A percentile compares a stretch with the other conserved stretches of the same genome.
Evolutionary conservation across 2,888 invertebrate genomes (phyloP).

Genomic region (Spilarctia lutea): DNA sequence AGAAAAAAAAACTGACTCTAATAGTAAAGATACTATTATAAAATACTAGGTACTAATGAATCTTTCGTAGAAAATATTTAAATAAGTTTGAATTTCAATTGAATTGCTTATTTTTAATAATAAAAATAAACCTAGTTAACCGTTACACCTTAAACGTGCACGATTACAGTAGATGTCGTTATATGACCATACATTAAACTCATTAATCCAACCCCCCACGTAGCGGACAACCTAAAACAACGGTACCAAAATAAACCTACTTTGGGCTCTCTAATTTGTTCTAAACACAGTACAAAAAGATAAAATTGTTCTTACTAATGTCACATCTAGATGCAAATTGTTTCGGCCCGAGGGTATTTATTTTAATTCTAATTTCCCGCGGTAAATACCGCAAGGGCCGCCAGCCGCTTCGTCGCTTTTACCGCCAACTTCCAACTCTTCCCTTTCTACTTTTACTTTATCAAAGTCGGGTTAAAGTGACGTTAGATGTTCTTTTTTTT

Average conservation of each 20-base stretch:
- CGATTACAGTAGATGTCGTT: constrained; percentile 7
- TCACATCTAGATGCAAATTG: constrained; percentile 86
- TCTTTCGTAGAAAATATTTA: neutral
- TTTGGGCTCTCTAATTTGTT: constrained; percentile 54
- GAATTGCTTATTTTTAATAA: neutral
- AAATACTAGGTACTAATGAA: neutral
- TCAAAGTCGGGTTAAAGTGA: constrained; percentile 51
- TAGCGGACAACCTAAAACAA: constrained; percentile 42
- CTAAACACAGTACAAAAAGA: constrained; percentile 64
- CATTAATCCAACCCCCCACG: constrained; percentile 40
- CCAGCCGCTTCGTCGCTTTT: constrained; percentile 54
- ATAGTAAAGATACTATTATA: too few species aligned
- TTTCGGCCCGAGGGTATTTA: constrained; percentile 78
- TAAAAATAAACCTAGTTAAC: neutral
- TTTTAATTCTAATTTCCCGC: constrained; percentile 79
- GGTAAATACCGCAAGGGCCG: constrained; percentile 80
- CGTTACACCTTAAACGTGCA: neutral
- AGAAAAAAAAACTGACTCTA: too few species aligned
- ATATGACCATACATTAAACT: constrained; percentile 22
- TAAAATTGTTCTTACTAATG: constrained; percentile 76
- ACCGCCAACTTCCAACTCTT: constrained; percentile 49
- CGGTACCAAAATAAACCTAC: constrained; percentile 46
- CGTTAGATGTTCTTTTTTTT: constrained; percentile 37
- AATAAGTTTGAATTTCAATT: neutral
- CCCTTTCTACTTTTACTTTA: constrained; percentile 50